Conservation (phyloP, 2,888 invertebrate species). For the Acanthosepion lycidas region DNA sequence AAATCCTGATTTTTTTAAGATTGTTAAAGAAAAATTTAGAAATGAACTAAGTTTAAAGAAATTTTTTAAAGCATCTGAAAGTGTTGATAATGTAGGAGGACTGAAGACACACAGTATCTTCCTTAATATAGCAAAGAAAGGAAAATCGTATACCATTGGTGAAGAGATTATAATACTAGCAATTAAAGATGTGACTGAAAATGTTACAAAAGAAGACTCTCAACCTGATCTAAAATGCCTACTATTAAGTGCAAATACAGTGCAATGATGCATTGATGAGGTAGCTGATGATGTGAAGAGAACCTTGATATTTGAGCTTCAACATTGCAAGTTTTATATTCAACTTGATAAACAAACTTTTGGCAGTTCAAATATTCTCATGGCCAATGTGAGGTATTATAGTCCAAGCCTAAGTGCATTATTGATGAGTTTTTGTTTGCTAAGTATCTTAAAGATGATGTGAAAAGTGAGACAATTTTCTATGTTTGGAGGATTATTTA, state of each 20-base stretch:
- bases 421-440: too few species aligned
- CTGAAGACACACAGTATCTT: too few species aligned
- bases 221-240: too few species aligned
- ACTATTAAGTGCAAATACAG: too few species aligned
- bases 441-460: too few species aligned
- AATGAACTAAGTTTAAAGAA: background rate
- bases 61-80: background rate
- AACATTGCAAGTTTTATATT: slow-evolving; percentile 11
- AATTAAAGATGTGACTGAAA: too few species aligned
- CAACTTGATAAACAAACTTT: background rate
- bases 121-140: too few species aligned
- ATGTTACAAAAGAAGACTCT: too few species aligned
- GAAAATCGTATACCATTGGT: too few species aligned
- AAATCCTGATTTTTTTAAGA: slow-evolving; percentile 42
- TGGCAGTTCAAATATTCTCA: slow-evolving; percentile 35
- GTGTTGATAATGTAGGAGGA: background rate
- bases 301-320: background rate
- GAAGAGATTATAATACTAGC: too few species aligned
- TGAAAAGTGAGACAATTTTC: background rate
- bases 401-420: background rate
- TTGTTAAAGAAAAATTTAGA: background rate
- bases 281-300: background rate
- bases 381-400: background rate
- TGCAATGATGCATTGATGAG: background rate
- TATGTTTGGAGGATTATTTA: background rate